Base-by-base conservation (phyloP, 2,888 invertebrate species). In the Cryptocephalus moraei region DNA sequence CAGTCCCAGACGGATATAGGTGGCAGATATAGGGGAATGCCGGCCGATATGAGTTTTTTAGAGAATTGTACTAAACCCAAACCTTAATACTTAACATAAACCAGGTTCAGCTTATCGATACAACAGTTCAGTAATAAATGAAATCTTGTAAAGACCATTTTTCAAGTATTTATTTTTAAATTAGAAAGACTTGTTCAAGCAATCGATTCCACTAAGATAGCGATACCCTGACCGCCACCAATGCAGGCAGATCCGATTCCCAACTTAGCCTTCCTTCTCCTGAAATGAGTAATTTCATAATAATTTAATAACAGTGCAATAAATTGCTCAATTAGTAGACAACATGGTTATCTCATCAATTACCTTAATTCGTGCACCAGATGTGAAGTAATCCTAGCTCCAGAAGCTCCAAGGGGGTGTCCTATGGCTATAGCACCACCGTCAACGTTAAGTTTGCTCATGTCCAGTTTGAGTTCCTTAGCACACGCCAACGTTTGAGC, bases 171-270 rank as follows among this genome's bases (percentile, higher is more conserved):
- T 22, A 22, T 6, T 22, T 6, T 22, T 22, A 6, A 4, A 22
- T 22, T 22, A 22, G 6, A 22, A 22, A 6, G 6, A 22, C 2
- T 22, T 22, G 22, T 6, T 22, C 6, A 22, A 22, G 22, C 22
- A 22, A 22, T 22, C 22, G 22, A 22, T 72, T 97, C 95, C 41
- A 97, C 66, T 65, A 97, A 75, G 10, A 97, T 62, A 1, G 97
- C 94, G 63, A 99, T 97, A 49, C 97, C 97, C 73, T 97, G 96
- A 2, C 97, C 97, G 39, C 97, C 97, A 13, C 97, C 97, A 71
- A 97, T 96, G 70, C 97, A 99, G 0, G 97, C 97, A 1, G 95
- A 86, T 8, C 96, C 97, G 65, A 99, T 84, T 33, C 82, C 94
- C 49, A 86, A 81, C 69, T 91, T 93, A 32, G 82, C 79, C 41